Evolutionary conservation across 2,797 vertebrate species (phyloP).

Genomic region (Falco cherrug): DNA sequence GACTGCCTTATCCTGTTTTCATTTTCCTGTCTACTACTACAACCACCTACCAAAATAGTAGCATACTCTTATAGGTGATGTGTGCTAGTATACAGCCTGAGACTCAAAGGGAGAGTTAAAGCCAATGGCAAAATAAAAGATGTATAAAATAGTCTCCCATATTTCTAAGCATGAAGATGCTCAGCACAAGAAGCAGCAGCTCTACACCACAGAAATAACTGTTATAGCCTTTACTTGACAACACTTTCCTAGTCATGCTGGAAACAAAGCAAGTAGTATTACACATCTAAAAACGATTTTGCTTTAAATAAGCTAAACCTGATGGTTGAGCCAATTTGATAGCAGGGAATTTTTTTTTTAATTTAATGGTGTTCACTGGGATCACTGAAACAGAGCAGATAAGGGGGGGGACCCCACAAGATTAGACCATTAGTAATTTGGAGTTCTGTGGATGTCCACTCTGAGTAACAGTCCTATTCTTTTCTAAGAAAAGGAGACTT

Average conservation of each 20-base stretch:
- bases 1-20: neutral
- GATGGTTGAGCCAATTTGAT: neutral
- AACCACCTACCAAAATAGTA: neutral
- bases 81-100: neutral
- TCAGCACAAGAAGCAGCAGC: neutral
- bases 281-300: neutral
- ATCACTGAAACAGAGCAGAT: neutral
- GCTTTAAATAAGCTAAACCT: neutral
- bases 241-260: neutral
- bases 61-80: neutral
- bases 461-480: neutral
- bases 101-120: neutral
- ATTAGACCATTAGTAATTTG: neutral
- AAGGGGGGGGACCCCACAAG: accelerated
- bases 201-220: neutral
- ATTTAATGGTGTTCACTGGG: neutral
- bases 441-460: neutral
- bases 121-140: neutral
- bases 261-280: neutral
- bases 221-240: neutral
- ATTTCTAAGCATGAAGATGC: neutral
- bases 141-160: neutral
- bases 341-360: neutral
- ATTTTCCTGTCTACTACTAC: neutral
- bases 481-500: neutral